These are phyloP conservation scores for Nebria salina DNA, from an alignment of 2,888 invertebrate species.

Conservation along the genomic window DNA sequence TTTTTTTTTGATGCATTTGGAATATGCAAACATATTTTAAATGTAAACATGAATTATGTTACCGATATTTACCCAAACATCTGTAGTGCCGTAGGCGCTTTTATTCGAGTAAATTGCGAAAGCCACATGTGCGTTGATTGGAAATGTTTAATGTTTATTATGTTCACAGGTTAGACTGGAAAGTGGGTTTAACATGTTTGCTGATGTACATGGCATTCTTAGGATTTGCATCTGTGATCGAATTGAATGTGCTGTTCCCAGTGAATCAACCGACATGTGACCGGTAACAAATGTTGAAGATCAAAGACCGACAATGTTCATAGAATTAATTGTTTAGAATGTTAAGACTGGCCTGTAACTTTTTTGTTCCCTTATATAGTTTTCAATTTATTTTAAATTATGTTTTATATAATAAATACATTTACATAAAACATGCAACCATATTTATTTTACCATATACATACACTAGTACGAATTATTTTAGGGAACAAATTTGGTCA, in stretches of 20 bases:
- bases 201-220: conserved; percentile 75
- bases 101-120: background rate
- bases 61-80: background rate
- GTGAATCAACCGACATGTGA: conserved; percentile 78
- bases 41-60: background rate
- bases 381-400: too few species aligned
- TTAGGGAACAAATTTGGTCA: background rate
- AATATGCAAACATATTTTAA: too few species aligned
- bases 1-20: too few species aligned
- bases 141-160: conserved; percentile 24
- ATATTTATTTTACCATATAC: background rate
- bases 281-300: conserved; percentile 19
- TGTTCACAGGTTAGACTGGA: conserved; percentile 70
- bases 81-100: background rate
- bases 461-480: background rate
- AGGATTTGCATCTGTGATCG: conserved; percentile 75
- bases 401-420: background rate
- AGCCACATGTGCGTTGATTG: background rate
- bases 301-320: background rate
- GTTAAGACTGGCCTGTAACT: too few species aligned
- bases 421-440: background rate
- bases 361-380: too few species aligned
- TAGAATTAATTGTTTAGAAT: too few species aligned
- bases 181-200: conserved; percentile 74
- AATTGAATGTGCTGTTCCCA: conserved; percentile 78